phyloP scores from a whole-genome alignment of 30 jellyfish, hydroid and myxozoan genomes.

The Hydra vulgaris region DNA sequence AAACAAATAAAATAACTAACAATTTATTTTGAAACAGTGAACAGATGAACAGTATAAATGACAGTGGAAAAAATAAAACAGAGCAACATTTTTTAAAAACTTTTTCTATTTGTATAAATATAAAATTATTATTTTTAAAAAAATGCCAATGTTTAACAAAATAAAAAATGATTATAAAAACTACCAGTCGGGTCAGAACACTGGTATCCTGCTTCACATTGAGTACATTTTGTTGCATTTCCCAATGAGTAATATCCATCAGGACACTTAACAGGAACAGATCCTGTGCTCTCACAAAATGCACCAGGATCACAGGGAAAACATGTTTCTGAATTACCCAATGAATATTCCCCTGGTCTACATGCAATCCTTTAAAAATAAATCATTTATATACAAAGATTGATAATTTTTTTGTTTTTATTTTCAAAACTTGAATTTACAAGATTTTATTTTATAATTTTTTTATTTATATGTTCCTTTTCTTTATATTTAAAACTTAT shows the following conservation, averaged over 20 bases:
- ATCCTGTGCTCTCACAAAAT: constrained; percentile 53
- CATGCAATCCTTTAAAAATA: constrained; percentile 55
- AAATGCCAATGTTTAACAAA: not conserved
- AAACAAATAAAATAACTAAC: no score
- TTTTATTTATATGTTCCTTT: not conserved
- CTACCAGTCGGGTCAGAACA: constrained; percentile 89
- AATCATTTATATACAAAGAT: not conserved
- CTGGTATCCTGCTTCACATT: constrained; percentile 82
- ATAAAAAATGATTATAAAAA: no score
- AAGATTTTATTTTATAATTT: not conserved
- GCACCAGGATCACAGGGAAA: constrained; percentile 69
- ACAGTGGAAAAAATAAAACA: no score
- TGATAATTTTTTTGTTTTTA: no score
- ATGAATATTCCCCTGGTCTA: constrained; percentile 64
- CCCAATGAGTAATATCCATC: constrained; percentile 71
- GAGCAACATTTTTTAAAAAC: no score
- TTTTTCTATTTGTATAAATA: no score
- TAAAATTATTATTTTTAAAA: no score
- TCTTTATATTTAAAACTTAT: no score
- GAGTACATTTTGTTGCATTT: constrained; percentile 54
- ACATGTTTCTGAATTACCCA: constrained; percentile 63
- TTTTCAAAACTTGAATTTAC: no score
- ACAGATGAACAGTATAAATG: no score
- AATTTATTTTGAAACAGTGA: no score
- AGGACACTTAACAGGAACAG: constrained; percentile 73